A percentile compares a stretch with the other conserved stretches of the same genome.
These are phyloP conservation scores for Nasua narica DNA, from an alignment of 2,797 vertebrate genomes.

Conservation along the genomic window DNA sequence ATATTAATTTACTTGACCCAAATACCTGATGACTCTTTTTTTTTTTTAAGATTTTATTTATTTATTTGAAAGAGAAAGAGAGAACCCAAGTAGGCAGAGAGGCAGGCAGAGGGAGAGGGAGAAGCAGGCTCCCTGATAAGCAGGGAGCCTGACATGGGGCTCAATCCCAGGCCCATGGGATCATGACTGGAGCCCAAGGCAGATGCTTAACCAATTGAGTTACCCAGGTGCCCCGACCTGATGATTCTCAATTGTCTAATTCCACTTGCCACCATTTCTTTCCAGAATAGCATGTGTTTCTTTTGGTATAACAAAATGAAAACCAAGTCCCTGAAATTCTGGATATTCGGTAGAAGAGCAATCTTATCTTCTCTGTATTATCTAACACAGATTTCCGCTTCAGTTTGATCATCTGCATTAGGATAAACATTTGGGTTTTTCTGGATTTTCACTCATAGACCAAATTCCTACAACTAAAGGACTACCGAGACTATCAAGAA, in stretches of 20 bases:
- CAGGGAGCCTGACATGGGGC: neutral
- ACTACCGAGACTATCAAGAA: neutral
- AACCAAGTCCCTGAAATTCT: neutral
- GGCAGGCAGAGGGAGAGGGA: neutral
- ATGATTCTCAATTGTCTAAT: neutral
- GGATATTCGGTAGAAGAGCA: neutral
- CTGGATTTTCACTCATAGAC: neutral
- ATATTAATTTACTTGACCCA: neutral
- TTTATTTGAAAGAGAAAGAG: neutral
- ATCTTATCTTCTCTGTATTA: neutral
- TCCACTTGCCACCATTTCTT: neutral
- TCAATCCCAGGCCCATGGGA: neutral
- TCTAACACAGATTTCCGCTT: neutral
- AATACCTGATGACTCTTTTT: neutral
- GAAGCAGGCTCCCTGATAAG: neutral
- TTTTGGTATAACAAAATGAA: neutral
- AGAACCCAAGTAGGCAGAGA: neutral
- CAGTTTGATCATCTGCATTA: neutral
- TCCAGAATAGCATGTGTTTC: neutral
- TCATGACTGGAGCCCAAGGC: neutral
- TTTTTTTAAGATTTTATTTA: neutral
- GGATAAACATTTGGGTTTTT: neutral
- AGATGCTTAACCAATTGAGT: neutral
- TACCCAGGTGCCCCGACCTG: neutral
- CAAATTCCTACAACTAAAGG: neutral